Evolutionary conservation across 2,797 vertebrate genomes (phyloP).

Genomic region (Emydoidea blandingii): DNA sequence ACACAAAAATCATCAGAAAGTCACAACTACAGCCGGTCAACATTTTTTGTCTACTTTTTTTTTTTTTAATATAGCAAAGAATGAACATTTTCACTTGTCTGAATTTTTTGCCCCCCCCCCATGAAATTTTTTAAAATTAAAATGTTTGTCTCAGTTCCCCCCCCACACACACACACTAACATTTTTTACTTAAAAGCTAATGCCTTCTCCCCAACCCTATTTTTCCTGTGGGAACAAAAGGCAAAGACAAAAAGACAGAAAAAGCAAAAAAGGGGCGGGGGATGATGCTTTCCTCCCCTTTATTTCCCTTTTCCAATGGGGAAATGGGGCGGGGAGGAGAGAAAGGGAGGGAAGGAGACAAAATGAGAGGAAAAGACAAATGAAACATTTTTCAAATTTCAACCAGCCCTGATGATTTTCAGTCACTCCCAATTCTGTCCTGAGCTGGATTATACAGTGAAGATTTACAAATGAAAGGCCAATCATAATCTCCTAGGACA

Average conservation of each 20-base stretch:
- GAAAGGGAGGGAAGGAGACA: neutral
- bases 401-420: neutral
- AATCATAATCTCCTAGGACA: neutral
- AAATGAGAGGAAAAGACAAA: neutral
- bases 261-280: neutral
- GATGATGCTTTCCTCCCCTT: neutral
- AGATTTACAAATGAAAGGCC: neutral
- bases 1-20: neutral
- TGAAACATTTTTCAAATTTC: neutral
- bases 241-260: neutral
- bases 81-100: neutral
- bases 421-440: neutral
- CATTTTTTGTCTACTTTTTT: neutral
- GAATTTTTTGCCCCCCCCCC: neutral
- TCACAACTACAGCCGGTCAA: neutral
- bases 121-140: neutral
- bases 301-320: neutral
- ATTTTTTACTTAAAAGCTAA: neutral
- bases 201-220: neutral
- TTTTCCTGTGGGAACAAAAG: neutral
- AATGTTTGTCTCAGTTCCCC: too few relatives aligned
- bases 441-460: neutral
- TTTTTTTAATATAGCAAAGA: neutral
- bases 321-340: neutral
- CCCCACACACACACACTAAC: neutral